phyloP scores from a whole-genome alignment of 2,888 invertebrate genomes.

The Loripinus fragilis region DNA sequence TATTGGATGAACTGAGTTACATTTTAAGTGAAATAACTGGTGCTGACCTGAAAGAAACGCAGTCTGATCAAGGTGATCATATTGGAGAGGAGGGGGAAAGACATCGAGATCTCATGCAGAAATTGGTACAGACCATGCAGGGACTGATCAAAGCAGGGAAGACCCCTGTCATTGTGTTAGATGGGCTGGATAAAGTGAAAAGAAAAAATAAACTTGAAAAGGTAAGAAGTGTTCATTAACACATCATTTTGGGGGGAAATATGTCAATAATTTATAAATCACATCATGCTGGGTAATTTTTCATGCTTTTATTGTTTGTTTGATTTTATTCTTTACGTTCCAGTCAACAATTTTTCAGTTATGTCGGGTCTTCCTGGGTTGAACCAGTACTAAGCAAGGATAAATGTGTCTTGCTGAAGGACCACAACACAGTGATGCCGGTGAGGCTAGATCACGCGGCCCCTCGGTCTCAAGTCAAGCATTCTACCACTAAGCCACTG shows the following conservation, averaged over 20 bases:
- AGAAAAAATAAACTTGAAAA: conserved; percentile 62
- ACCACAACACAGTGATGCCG: no score
- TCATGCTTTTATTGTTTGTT: no score
- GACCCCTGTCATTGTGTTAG: conserved; percentile 62
- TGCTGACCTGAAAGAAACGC: background rate
- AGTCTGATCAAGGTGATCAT: background rate
- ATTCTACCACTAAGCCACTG: no score
- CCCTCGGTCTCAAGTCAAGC: no score
- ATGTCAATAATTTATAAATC: background rate
- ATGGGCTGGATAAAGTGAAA: conserved; percentile 69
- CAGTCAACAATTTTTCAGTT: no score
- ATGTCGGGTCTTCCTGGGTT: no score
- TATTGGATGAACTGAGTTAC: conserved; percentile 53
- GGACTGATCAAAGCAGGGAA: conserved; percentile 49
- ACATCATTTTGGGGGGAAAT: no score
- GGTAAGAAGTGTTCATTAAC: no score
- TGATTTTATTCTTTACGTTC: no score
- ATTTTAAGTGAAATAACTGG: background rate
- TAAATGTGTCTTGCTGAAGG: no score
- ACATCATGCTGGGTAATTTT: background rate
- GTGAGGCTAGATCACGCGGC: no score
- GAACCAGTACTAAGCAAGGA: no score
- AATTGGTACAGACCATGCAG: conserved; percentile 42
- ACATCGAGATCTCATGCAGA: conserved; percentile 39
- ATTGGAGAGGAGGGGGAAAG: background rate